These are phyloP conservation scores for Eupelmus urozonus DNA, from an alignment of 2,888 invertebrate species.

Conservation along the genomic window DNA sequence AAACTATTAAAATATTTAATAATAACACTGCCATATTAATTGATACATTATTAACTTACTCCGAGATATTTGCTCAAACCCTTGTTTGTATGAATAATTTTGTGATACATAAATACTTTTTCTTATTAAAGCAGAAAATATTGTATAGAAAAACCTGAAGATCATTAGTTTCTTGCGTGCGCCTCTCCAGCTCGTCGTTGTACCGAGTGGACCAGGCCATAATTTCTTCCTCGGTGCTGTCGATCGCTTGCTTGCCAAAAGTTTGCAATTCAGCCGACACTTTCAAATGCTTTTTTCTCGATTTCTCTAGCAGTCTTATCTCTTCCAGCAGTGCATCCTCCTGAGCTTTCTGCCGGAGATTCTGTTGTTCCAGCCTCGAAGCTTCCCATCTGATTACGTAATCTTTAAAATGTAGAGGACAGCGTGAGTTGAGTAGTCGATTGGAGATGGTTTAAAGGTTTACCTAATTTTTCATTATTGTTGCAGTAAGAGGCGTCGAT, in stretches of 20 bases:
- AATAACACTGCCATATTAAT: too few relatives aligned
- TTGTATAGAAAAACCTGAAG: conserved; percentile 64
- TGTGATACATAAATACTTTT: not conserved
- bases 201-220: conserved; percentile 64
- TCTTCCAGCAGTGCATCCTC: conserved; percentile 63
- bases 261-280: conserved; percentile 62
- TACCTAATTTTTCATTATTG: conserved; percentile 54
- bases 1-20: too few relatives aligned
- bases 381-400: conserved; percentile 67
- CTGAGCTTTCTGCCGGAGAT: conserved; percentile 55
- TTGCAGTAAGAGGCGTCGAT: conserved; percentile 49
- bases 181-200: conserved; percentile 65
- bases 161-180: conserved; percentile 65
- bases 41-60: too few relatives aligned
- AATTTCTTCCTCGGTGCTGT: conserved; percentile 65
- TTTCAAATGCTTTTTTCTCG: conserved; percentile 62
- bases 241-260: conserved; percentile 62
- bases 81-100: not conserved
- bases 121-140: too few relatives aligned
- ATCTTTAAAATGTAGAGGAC: conserved; percentile 62
- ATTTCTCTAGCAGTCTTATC: conserved; percentile 58
- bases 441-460: not conserved
- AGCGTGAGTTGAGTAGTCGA: too few relatives aligned
- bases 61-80: not conserved
- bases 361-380: conserved; percentile 67